A percentile compares a stretch with the other conserved stretches of the same genome.
phyloP scores from a whole-genome alignment of 2,888 invertebrate genomes.

The Campoletis raptor region DNA sequence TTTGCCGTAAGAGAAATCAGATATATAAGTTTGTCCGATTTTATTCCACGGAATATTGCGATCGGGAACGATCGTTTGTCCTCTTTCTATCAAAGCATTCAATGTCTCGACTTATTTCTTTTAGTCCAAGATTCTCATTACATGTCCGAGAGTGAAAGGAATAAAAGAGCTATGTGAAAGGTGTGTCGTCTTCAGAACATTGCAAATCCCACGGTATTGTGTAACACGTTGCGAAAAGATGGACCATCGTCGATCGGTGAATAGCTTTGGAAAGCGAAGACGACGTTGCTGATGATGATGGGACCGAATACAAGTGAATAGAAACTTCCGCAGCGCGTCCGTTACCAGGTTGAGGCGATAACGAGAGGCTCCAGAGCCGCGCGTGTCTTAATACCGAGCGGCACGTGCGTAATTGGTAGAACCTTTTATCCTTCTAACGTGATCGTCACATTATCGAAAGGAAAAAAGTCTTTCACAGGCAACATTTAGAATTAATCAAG shows the following conservation, averaged over 20 bases:
- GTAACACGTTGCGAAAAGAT: conserved; percentile 22
- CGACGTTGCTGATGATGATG: conserved; percentile 18
- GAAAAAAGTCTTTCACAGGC: conserved; percentile 11
- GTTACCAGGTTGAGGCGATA: conserved; percentile 71
- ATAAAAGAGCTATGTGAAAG: conserved; percentile 14
- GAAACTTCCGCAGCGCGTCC: conserved; percentile 67
- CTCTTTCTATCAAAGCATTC: conserved; percentile 20
- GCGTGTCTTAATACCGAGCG: conserved; percentile 44
- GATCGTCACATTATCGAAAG: conserved; percentile 36
- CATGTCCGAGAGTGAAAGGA: conserved; percentile 27
- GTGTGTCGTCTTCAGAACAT: conserved; percentile 26
- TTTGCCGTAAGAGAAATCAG: conserved; percentile 30
- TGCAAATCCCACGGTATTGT: conserved; percentile 50
- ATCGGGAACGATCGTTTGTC: conserved; percentile 52
- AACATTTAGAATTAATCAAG: conserved; percentile 60
- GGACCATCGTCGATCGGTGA: conserved; percentile 39
- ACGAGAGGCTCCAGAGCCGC: conserved; percentile 47
- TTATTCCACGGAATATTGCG: conserved; percentile 63
- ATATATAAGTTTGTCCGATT: conserved; percentile 50
- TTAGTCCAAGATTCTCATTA: conserved; percentile 16
- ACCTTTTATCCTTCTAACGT: conserved; percentile 50
- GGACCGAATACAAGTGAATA: conserved; percentile 56
- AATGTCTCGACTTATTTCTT: conserved; percentile 42
- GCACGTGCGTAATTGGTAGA: conserved; percentile 45
- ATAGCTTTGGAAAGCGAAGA: conserved; percentile 17